These are phyloP conservation scores for Butastur rufipennis DNA, from an alignment of 2,113 vertebrate species.

Conservation along the genomic window DNA sequence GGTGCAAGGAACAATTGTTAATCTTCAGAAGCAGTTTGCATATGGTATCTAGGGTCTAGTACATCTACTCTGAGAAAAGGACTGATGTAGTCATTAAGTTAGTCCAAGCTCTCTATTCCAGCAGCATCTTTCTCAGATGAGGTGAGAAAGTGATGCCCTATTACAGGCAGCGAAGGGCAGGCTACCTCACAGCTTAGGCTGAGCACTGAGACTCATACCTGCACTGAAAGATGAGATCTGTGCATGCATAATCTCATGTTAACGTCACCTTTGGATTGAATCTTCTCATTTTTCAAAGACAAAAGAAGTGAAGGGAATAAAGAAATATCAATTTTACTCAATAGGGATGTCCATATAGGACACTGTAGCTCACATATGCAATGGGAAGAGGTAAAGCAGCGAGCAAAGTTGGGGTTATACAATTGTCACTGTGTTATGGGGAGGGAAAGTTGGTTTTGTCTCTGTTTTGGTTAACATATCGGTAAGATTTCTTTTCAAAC, in stretches of 20 bases:
- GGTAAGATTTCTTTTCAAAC: background rate
- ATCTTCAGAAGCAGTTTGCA: background rate
- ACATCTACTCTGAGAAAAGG: background rate
- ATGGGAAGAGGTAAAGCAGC: background rate
- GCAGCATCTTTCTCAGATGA: background rate
- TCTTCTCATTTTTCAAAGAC: background rate
- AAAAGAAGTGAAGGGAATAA: background rate
- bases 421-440: background rate
- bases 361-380: background rate
- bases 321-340: rapidly evolving
- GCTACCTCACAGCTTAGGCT: background rate
- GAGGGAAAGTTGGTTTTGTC: background rate
- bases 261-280: background rate
- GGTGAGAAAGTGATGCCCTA: background rate
- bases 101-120: background rate
- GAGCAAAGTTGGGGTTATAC: background rate
- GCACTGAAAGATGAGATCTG: background rate
- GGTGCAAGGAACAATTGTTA: background rate
- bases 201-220: background rate
- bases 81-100: background rate
- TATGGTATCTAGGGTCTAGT: background rate
- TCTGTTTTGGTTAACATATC: background rate
- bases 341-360: background rate
- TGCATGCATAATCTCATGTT: too few species aligned
- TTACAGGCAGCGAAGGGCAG: background rate